These are phyloP conservation scores for Rallus limicola DNA, from an alignment of 2,113 vertebrate species.

Conservation along the genomic window DNA sequence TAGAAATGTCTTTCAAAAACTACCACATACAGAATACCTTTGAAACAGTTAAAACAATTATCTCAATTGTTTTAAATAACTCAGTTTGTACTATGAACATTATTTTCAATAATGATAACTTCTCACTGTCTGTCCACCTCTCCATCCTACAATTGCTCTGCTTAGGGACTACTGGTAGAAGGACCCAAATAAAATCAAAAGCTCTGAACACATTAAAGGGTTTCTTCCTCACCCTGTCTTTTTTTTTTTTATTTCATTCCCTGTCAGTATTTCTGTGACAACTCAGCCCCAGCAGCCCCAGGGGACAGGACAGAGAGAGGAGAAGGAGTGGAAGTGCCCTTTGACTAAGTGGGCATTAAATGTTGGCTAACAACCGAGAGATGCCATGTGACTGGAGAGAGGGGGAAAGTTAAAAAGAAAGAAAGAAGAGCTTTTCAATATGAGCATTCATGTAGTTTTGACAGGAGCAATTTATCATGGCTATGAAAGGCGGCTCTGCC, in stretches of 20 bases:
- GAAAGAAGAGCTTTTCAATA: constrained; percentile 82
- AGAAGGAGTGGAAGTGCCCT: constrained; percentile 72
- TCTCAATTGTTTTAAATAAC: background rate
- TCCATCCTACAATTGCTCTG: background rate
- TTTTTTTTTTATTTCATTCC: constrained; percentile 27
- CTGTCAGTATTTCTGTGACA: constrained; percentile 42
- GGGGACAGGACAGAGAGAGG: constrained; percentile 65
- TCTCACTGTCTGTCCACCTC: constrained; percentile 38
- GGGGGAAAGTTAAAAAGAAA: constrained; percentile 73
- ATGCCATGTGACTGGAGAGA: constrained; percentile 71
- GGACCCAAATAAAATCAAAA: background rate
- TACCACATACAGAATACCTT: background rate
- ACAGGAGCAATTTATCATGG: constrained; percentile 82
- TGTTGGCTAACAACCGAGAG: constrained; percentile 77
- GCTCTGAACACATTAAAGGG: background rate
- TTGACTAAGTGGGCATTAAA: constrained; percentile 79
- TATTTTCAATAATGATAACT: background rate
- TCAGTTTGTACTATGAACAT: background rate
- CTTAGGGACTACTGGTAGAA: background rate
- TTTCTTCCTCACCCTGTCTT: background rate
- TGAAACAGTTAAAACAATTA: background rate
- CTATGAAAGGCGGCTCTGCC: constrained; percentile 78
- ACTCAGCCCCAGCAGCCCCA: constrained; percentile 47
- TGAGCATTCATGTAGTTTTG: constrained; percentile 81
- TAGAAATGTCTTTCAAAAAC: background rate